A percentile compares a stretch with the other conserved stretches of the same genome.
Conservation (phyloP, 2,797 vertebrate genomes). For the Jordanella pulchra region DNA sequence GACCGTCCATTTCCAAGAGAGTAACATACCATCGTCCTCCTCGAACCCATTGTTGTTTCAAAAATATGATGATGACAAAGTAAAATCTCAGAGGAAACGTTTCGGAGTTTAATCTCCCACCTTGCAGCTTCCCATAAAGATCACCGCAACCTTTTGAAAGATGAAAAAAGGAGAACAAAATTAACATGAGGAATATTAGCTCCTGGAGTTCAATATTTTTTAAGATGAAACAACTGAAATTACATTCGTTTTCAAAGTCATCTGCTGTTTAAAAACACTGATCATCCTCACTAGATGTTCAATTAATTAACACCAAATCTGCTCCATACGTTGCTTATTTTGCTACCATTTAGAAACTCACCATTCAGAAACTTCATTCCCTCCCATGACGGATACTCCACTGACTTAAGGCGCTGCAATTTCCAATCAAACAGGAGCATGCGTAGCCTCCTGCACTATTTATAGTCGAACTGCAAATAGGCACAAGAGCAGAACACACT, state of each 20-base stretch:
- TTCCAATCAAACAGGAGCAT: conserved; percentile 85
- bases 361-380: conserved; percentile 66
- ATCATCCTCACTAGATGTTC: conserved; percentile 16
- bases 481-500: conserved; percentile 77
- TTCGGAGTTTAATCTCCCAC: conserved; percentile 8
- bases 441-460: conserved; percentile 78
- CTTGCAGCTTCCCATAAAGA: conserved; percentile 7
- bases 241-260: background rate
- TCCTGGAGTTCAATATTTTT: background rate
- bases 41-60: conserved; percentile 77
- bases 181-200: conserved; percentile 5
- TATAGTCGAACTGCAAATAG: conserved; percentile 84
- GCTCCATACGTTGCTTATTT: background rate
- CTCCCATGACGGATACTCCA: conserved; percentile 66
- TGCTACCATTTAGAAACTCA: conserved; percentile 57
- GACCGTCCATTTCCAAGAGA: conserved; percentile 72
- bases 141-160: conserved; percentile 14
- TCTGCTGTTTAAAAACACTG: background rate
- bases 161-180: conserved; percentile 22
- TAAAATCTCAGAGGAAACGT: conserved; percentile 9
- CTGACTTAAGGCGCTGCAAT: conserved; percentile 74
- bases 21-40: conserved; percentile 72
- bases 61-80: conserved; percentile 11
- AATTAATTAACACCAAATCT: background rate
- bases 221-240: background rate